Evolutionary conservation across 2,888 invertebrate species (phyloP).

Genomic region (Allygus modestus): DNA sequence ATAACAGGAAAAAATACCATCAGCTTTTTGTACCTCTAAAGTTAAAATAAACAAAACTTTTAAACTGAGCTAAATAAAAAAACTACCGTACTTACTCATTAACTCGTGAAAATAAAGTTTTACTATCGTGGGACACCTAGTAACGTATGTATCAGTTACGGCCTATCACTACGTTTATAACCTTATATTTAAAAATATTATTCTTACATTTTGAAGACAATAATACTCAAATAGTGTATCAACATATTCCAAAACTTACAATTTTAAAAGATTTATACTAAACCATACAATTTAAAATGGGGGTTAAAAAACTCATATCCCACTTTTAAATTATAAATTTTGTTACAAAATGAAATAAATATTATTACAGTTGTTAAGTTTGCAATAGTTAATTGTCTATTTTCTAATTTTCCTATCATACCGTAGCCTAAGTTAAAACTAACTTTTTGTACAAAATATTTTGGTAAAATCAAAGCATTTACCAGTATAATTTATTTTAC

Average conservation of each 20-base stretch:
- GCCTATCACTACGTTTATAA: no score
- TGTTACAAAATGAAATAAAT: not conserved
- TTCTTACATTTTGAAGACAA: no score
- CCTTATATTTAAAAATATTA: no score
- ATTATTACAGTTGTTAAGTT: conserved; percentile 5
- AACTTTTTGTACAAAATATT: conserved; percentile 55
- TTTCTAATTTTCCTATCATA: conserved; percentile 30
- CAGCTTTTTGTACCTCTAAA: no score
- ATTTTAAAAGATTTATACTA: not conserved
- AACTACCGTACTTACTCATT: no score
- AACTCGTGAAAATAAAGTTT: no score
- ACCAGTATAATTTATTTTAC: conserved; percentile 43
- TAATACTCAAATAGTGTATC: not conserved
- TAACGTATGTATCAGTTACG: no score
- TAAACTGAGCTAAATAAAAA: no score
- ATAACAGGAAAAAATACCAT: no score
- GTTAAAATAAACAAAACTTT: no score
- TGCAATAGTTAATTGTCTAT: not conserved
- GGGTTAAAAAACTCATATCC: not conserved
- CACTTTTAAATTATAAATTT: not conserved
- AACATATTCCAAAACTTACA: conserved; percentile 20
- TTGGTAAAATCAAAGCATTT: conserved; percentile 47
- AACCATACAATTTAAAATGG: not conserved
- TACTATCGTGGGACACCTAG: no score
- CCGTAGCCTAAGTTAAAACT: conserved; percentile 16